phyloP scores from a whole-genome alignment of 2,797 vertebrate species.

The Myripristis murdjan region DNA sequence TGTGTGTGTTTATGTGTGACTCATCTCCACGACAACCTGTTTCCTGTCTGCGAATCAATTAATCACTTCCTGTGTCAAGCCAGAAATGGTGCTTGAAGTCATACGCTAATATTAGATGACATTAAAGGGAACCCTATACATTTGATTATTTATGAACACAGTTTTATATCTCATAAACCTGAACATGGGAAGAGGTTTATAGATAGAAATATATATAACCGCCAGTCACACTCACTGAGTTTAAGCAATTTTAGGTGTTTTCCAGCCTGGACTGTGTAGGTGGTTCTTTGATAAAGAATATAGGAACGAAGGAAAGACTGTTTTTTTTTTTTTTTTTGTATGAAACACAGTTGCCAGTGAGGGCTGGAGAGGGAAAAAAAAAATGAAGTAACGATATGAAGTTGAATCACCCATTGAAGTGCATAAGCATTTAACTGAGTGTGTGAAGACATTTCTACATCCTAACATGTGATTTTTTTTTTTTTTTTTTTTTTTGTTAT shows the following conservation, averaged over 20 bases:
- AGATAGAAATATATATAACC: too few species aligned
- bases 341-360: too few species aligned
- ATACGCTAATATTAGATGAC: conserved; percentile 67
- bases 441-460: neutral
- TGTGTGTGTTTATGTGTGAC: conserved; percentile 58
- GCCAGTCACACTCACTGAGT: conserved; percentile 26
- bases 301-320: neutral
- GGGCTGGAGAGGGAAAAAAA: too few species aligned
- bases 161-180: conserved; percentile 7
- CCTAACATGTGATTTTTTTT: neutral
- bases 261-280: conserved; percentile 14
- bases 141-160: conserved; percentile 32
- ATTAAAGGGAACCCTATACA: conserved; percentile 48
- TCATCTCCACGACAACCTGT: conserved; percentile 69
- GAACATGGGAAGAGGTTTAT: conserved; percentile 12
- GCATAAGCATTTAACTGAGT: neutral
- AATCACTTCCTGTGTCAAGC: conserved; percentile 69
- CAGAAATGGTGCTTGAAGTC: conserved; percentile 50
- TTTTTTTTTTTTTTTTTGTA: too few species aligned
- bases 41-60: conserved; percentile 68
- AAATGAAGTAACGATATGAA: neutral
- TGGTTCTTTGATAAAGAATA: neutral
- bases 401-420: neutral
- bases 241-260: conserved; percentile 9
- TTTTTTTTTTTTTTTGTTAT: too few species aligned